Evolutionary conservation across 2,113 vertebrate genomes (phyloP).

Genomic region (Oncorhynchus clarkii): DNA sequence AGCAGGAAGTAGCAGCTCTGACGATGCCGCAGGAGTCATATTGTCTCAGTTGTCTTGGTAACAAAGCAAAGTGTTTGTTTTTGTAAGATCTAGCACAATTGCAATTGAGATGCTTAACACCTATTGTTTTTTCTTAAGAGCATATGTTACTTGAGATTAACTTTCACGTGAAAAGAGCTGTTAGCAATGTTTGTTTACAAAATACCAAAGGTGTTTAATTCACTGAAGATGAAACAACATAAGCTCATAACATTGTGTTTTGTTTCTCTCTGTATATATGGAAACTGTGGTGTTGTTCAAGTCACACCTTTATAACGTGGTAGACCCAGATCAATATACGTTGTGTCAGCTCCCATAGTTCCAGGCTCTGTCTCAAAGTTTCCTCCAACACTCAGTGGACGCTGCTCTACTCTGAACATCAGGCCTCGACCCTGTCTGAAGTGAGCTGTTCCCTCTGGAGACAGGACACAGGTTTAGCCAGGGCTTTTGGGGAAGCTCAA

Average conservation of each 20-base stretch:
- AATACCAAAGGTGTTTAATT: constrained; percentile 75
- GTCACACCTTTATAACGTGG: constrained; percentile 66
- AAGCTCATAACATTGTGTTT: constrained; percentile 62
- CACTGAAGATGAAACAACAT: constrained; percentile 70
- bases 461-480: constrained; percentile 66
- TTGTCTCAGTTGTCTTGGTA: constrained; percentile 80
- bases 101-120: constrained; percentile 78
- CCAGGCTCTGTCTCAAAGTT: neutral
- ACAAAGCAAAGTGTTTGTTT: constrained; percentile 82
- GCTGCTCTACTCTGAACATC: neutral
- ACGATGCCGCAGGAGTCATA: constrained; percentile 70
- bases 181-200: constrained; percentile 77
- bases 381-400: neutral
- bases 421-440: constrained; percentile 2
- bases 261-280: constrained; percentile 59
- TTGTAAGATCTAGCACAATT: constrained; percentile 74
- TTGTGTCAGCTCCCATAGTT: neutral
- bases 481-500: constrained; percentile 54
- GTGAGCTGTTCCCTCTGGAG: constrained; percentile 52
- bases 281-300: constrained; percentile 71
- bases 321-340: constrained; percentile 59
- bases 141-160: constrained; percentile 79
- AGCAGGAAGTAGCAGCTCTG: constrained; percentile 60
- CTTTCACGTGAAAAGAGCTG: constrained; percentile 73
- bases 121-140: constrained; percentile 72